These are phyloP conservation scores for Lordiphosa collinella DNA, from an alignment of 1,140 invertebrate genomes.

Conservation along the genomic window DNA sequence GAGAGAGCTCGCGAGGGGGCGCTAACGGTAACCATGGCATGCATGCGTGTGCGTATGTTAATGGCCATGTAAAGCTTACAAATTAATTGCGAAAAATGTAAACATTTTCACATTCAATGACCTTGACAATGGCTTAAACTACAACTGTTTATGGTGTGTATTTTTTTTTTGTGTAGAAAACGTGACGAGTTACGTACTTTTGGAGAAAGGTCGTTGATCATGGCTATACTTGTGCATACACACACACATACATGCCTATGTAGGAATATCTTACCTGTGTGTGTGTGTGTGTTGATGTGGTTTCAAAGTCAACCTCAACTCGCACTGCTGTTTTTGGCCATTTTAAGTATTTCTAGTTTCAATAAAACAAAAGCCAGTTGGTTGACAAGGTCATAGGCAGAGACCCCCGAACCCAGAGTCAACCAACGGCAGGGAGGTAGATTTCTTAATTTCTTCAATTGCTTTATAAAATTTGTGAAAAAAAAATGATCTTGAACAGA, in stretches of 20 bases:
- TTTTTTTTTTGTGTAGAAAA: slow-evolving; percentile 21
- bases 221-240: slow-evolving; percentile 49
- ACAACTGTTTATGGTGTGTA: slow-evolving; percentile 7
- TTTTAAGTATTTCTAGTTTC: slow-evolving; percentile 10
- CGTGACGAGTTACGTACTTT: slow-evolving; percentile 63
- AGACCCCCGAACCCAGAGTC: slow-evolving; percentile 6
- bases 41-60: slow-evolving; percentile 6
- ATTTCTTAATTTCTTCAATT: too few relatives aligned
- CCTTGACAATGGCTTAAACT: slow-evolving; percentile 11
- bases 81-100: slow-evolving; percentile 13
- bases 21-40: background rate
- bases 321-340: slow-evolving; percentile 8
- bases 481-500: too few relatives aligned
- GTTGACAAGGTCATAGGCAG: background rate
- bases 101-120: slow-evolving; percentile 13
- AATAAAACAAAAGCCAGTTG: slow-evolving; percentile 1
- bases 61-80: slow-evolving; percentile 5
- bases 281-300: background rate
- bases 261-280: background rate
- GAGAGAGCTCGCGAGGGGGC: too few relatives aligned
- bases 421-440: background rate
- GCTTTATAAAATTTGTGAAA: too few relatives aligned
- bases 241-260: slow-evolving; percentile 13
- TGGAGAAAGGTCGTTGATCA: slow-evolving; percentile 13
- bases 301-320: slow-evolving; percentile 4